These are phyloP conservation scores for Xerus inauris DNA, from an alignment of 2,113 vertebrate genomes.

Conservation along the genomic window DNA sequence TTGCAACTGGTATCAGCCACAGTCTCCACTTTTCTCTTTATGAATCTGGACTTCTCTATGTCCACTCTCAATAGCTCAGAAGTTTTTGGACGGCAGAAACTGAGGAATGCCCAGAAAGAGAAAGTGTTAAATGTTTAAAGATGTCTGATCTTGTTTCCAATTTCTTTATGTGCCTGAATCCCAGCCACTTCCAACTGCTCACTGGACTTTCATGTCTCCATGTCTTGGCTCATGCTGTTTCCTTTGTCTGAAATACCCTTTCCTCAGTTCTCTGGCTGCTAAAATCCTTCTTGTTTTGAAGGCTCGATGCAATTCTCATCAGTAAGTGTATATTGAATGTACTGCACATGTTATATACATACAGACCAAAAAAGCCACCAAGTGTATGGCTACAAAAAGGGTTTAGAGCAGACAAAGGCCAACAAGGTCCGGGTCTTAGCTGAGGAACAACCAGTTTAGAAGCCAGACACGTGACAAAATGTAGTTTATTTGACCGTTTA, in stretches of 20 bases:
- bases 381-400: neutral
- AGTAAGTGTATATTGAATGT: neutral
- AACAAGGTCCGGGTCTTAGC: neutral
- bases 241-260: constrained; percentile 27
- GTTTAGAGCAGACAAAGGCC: neutral
- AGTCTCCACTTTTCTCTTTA: neutral
- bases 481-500: neutral
- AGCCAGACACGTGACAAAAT: neutral
- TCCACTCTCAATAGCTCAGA: neutral
- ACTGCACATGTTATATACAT: neutral
- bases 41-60: neutral
- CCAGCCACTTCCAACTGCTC: constrained; percentile 34
- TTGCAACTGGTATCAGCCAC: neutral
- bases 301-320: neutral
- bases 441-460: neutral
- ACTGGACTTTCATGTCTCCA: neutral
- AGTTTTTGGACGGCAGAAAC: neutral
- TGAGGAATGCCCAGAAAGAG: neutral
- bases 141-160: neutral
- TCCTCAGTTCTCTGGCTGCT: neutral
- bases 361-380: neutral
- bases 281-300: constrained; percentile 9
- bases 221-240: neutral
- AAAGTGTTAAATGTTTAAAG: constrained; percentile 38
- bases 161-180: constrained; percentile 1